These are phyloP conservation scores for Serinus canaria DNA, from an alignment of 2,113 vertebrate species.

Conservation along the genomic window DNA sequence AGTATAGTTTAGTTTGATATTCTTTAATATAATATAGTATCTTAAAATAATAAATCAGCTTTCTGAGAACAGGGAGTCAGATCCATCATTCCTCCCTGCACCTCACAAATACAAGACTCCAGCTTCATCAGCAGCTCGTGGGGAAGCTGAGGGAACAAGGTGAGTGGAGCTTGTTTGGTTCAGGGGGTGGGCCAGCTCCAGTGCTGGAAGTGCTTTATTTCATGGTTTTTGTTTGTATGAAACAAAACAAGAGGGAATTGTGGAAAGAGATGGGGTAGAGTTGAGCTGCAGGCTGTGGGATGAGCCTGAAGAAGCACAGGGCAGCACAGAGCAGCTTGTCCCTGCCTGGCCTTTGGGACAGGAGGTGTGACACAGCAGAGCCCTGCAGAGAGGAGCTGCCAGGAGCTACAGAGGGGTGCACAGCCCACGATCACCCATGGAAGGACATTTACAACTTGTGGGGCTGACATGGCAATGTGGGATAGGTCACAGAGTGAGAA, in stretches of 20 bases:
- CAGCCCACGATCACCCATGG: not conserved
- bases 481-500: not conserved
- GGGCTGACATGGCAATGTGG: not conserved
- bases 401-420: not conserved
- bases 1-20: too few species aligned
- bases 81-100: too few species aligned
- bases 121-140: not conserved
- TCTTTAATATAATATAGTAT: too few species aligned
- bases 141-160: not conserved
- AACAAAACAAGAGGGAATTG: not conserved
- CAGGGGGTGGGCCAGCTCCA: not conserved
- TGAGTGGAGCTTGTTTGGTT: not conserved
- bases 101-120: too few species aligned
- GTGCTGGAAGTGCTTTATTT: not conserved
- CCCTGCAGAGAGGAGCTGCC: not conserved
- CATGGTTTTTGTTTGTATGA: not conserved
- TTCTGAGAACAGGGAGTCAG: too few species aligned
- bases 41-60: too few species aligned
- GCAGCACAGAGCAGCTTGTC: not conserved
- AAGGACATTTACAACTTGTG: not conserved
- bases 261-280: not conserved
- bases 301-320: not conserved
- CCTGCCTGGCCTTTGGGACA: not conserved
- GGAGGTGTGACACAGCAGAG: not conserved
- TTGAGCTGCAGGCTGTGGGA: not conserved